Conservation (phyloP, 2,113 vertebrate genomes). For the Oryzias javanicus region DNA sequence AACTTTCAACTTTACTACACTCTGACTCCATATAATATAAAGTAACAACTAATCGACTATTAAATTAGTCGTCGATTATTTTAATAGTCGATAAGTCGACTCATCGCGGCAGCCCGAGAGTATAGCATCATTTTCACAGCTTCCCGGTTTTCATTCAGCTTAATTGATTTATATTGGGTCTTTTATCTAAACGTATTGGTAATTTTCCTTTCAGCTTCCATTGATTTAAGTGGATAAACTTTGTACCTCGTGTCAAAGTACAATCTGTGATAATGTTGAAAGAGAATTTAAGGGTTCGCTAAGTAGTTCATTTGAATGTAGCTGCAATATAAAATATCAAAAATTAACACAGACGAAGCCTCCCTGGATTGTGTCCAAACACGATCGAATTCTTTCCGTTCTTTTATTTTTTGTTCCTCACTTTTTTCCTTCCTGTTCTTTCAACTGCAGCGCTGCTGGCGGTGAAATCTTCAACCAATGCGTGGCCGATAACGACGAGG, state of each 20-base stretch:
- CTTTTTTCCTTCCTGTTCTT: constrained; percentile 36
- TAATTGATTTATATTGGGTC: constrained; percentile 7
- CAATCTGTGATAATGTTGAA: constrained; percentile 9
- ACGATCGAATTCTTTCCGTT: no score
- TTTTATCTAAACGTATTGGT: constrained; percentile 32
- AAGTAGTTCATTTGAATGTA: no score
- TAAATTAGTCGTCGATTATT: no score
- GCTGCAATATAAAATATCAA: no score
- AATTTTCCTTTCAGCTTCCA: constrained; percentile 21
- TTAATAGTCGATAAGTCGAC: no score
- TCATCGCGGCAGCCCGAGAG: no score
- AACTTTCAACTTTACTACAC: no score
- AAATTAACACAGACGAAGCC: no score
- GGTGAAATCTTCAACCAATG: constrained; percentile 96
- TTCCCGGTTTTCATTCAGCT: constrained; percentile 7
- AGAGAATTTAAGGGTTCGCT: no score
- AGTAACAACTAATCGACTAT: no score
- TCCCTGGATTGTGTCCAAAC: no score
- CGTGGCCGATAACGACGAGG: constrained; percentile 89
- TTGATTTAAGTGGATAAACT: constrained; percentile 48
- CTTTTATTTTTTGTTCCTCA: not conserved
- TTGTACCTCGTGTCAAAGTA: constrained; percentile 42
- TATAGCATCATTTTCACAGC: not conserved
- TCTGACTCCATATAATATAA: no score
- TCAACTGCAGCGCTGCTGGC: constrained; percentile 85